Evolutionary conservation across 1,140 invertebrate species (phyloP), one percentile per base, ranked within the genome.

Genomic region (Micrasema longulum): DNA sequence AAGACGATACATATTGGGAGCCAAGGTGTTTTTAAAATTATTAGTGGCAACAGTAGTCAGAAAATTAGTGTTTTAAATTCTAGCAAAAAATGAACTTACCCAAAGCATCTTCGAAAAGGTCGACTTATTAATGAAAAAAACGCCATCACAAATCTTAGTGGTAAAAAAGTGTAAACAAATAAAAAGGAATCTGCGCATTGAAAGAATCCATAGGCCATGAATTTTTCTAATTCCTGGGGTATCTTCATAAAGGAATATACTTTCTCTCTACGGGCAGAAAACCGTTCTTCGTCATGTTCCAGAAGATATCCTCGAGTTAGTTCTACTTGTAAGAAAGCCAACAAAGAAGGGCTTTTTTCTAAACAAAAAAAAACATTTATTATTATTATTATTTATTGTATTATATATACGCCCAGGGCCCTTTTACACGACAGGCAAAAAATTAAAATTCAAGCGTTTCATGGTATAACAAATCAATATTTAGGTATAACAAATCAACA

Each of bases 111-210:
- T 60, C 87, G 87, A 76, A 94, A 83, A 26, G 92, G 88, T 75
- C 93, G 87, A 41, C 88, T 91, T 3, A 95, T 79, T 47, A 96
- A 85, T 45, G 91, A 90, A 90, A 92, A 95, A 62, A 95, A 80
- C 16, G 95, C 96, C 80, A 98, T 86, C 12, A 95, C 76, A 82
- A 99, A 96, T 76, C 98, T 86, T 52, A 99, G 81, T 31, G 98
- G 98, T 77, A 99, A 86, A 88, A 99, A 98, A 60, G 98, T 99
- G 80, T 98, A 98, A 41, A 99, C 91, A 87, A 97, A 99, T 48
- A 99, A 87, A 83, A 99, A 97, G 22, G 97, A 97, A 86, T 99
- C 98, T n/a, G 95, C 91, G 87, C 97, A 99, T 83, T 94, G 93
- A 79, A 99, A 93, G 80, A 98, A 97, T 41, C 98, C 98, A 89